Base-by-base conservation (phyloP, 2,888 invertebrate genomes). In the Caenorhabditis auriculariae region DNA sequence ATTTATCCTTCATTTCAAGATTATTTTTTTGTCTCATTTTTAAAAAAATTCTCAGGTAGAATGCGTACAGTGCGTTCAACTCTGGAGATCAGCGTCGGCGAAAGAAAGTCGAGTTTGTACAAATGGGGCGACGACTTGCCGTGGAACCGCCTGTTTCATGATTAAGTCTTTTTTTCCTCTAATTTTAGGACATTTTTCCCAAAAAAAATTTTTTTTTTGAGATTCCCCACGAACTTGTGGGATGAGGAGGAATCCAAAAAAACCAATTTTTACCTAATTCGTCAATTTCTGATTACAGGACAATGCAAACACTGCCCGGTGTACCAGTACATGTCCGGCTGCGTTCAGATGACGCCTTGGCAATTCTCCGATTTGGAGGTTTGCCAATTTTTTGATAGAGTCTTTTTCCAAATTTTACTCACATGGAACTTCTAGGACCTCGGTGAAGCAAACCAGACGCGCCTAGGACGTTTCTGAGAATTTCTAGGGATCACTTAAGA, bases 231-330 rank as follows among this genome's bases (percentile, higher is more conserved):
- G 35, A 35, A 35, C n/a, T n/a, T n/a, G n/a, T 35, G 12, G n/a
- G 35, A 35, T 35, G 35, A 35, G n/a, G n/a, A 15, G 12, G 35
- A 15, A 35, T n/a, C 9, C 19, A 41, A 19, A 41, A 41, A 41
- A 17, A 24, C 23, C 28, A 28, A 17, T 19, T 21, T 28, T 47
- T 29, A 44, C 26, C 12, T 21, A 44, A 9, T 23, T 19, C 26
- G 23, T 21, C 24, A 23, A 23, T 23, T 17, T 9, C 4, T 39
- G n/a, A 26, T 48, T 74, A 45, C 52, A 74, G 74, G 72, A 27
- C 74, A 74, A 64, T 74, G 72, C 57, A 74, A 74, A 52, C 72
- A 74, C 64, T 72, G 72, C 58, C 74, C 74, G n/a, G 69, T 74
- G 29, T 74, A 74, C 45, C 74, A 74, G 42, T 74, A 68, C 60